A percentile compares a stretch with the other conserved stretches of the same genome.
phyloP scores from a whole-genome alignment of 2,113 vertebrate genomes.

The Aythya baeri region DNA sequence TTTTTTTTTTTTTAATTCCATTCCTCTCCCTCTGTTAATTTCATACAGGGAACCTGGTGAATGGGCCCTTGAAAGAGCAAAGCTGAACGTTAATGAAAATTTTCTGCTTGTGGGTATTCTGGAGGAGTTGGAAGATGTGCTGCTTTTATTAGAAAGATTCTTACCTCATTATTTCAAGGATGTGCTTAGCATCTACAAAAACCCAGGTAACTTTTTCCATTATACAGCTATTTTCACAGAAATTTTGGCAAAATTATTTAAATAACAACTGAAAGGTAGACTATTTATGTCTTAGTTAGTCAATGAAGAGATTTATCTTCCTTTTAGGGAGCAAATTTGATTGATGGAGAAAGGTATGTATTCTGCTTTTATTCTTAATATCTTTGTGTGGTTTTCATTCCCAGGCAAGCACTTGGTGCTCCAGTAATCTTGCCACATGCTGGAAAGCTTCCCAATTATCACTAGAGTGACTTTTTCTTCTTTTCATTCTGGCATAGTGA shows the following conservation, averaged over 20 bases:
- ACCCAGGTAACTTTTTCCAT: conserved; percentile 83
- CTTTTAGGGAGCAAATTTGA: background rate
- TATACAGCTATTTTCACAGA: background rate
- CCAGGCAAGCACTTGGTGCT: background rate
- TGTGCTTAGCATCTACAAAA: conserved; percentile 96
- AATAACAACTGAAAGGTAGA: background rate
- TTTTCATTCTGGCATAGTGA: background rate
- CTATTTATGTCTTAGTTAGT: background rate
- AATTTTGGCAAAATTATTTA: background rate
- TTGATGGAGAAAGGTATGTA: background rate
- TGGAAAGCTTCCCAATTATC: background rate
- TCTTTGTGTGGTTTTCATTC: background rate
- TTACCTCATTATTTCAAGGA: conserved; percentile 99
- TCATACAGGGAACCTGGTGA: conserved; percentile 90
- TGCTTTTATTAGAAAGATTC: conserved; percentile 96
- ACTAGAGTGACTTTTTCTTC: background rate
- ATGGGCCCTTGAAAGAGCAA: conserved; percentile 96
- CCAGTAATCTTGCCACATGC: background rate
- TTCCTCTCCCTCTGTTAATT: background rate
- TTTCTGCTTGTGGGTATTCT: conserved; percentile 97
- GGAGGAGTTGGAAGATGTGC: conserved; percentile 96
- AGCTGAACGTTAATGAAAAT: conserved; percentile 95
- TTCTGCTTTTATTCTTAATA: background rate
- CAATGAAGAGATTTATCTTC: background rate
- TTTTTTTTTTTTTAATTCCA: background rate